phyloP scores from a whole-genome alignment of 2,113 vertebrate species.

The Pyxicephalus adspersus region DNA sequence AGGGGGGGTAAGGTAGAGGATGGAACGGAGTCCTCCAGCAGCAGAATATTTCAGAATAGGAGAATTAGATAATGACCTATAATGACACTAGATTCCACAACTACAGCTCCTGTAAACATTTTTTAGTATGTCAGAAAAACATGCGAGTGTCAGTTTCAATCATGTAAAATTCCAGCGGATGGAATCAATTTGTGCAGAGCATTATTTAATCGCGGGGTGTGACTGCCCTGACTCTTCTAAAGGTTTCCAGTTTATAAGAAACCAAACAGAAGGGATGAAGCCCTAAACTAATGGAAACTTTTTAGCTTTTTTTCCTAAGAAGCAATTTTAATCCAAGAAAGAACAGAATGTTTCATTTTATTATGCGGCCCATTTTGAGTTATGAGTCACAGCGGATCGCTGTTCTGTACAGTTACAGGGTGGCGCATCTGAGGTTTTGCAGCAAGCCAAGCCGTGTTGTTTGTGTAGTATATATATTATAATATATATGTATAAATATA shows the following conservation, averaged over 20 bases:
- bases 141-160: too few relatives aligned
- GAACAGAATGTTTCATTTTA: not conserved
- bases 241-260: not conserved
- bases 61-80: too few relatives aligned
- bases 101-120: too few relatives aligned
- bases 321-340: not conserved
- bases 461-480: too few relatives aligned
- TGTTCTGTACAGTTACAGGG: not conserved
- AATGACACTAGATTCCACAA: too few relatives aligned
- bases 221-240: not conserved
- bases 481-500: too few relatives aligned
- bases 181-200: not conserved
- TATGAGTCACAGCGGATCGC: slow-evolving; percentile 9
- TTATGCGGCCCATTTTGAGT: not conserved
- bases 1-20: too few relatives aligned
- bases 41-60: too few relatives aligned
- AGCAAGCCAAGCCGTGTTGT: not conserved
- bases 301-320: too few relatives aligned
- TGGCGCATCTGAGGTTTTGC: not conserved
- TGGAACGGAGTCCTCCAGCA: too few relatives aligned
- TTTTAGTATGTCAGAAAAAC: too few relatives aligned
- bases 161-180: not conserved
- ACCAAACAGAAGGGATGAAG: not conserved
- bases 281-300: slow-evolving; percentile 11
- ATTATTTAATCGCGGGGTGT: not conserved